These are phyloP conservation scores for Haliclystus octoradiatus DNA, from an alignment of 30 jellyfish, hydroid and myxozoan species.

Conservation along the genomic window DNA sequence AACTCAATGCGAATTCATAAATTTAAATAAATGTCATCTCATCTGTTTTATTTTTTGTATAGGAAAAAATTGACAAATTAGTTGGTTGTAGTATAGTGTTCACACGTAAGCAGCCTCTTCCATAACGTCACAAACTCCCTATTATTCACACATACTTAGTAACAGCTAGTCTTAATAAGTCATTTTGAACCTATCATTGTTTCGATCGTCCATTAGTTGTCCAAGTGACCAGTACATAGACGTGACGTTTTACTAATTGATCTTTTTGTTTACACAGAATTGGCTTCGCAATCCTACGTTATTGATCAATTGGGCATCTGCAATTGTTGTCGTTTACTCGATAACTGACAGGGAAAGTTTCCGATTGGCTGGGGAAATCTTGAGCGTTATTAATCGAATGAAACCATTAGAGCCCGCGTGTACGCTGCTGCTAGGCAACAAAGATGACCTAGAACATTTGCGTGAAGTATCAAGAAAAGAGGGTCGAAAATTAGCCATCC, in stretches of 20 bases:
- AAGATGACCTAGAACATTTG: slow-evolving; percentile 65
- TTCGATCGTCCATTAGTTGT: too few relatives aligned
- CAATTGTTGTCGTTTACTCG: slow-evolving; percentile 74
- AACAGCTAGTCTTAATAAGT: too few relatives aligned
- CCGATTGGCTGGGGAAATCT: slow-evolving; percentile 49
- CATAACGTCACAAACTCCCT: too few relatives aligned
- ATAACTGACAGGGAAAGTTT: slow-evolving; percentile 62
- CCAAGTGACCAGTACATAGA: too few relatives aligned
- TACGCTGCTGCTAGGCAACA: slow-evolving; percentile 54
- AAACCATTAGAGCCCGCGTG: slow-evolving; percentile 15
- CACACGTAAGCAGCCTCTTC: too few relatives aligned
- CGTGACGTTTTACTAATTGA: not conserved
- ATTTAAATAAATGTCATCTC: too few relatives aligned
- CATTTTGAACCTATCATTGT: too few relatives aligned
- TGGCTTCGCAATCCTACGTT: slow-evolving; percentile 27
- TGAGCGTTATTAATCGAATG: slow-evolving; percentile 40
- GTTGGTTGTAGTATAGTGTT: too few relatives aligned
- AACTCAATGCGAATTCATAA: too few relatives aligned
- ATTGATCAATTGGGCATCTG: slow-evolving; percentile 57
- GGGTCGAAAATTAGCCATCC: slow-evolving; percentile 64
- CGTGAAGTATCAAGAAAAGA: slow-evolving; percentile 68
- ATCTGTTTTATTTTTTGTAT: too few relatives aligned
- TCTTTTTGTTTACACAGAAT: slow-evolving; percentile 1
- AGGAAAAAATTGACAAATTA: too few relatives aligned
- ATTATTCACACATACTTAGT: too few relatives aligned